Percentiles rank a stretch among this genome's conserved stretches.
phyloP scores from a whole-genome alignment of 2,797 vertebrate genomes.

The Chanos chanos region DNA sequence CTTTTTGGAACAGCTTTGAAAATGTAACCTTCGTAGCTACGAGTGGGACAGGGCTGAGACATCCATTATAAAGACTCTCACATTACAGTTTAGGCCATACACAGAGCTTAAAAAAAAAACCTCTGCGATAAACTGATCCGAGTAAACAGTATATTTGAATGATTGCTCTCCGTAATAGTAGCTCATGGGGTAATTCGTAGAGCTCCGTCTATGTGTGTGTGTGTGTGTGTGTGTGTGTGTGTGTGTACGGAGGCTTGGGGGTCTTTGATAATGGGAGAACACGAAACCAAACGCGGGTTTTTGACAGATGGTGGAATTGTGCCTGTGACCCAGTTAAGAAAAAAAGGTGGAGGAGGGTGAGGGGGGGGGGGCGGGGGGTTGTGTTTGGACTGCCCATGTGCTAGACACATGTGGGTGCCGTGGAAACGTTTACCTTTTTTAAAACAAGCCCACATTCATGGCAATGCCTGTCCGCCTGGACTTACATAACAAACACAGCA shows the following conservation, averaged over 20 bases:
- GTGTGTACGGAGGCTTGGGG: conserved; percentile 37
- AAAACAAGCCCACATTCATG: conserved; percentile 59
- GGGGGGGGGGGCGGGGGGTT: conserved; percentile 9
- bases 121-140: too few species aligned
- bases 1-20: too few species aligned
- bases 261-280: conserved; percentile 61
- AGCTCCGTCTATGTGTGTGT: background rate
- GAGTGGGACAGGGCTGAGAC: too few species aligned
- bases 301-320: conserved; percentile 66
- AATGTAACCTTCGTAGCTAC: too few species aligned
- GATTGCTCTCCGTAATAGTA: too few species aligned
- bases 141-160: too few species aligned
- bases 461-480: conserved; percentile 37
- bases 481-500: conserved; percentile 64
- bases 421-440: conserved; percentile 60
- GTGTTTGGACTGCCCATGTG: conserved; percentile 62
- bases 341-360: conserved; percentile 26
- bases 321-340: conserved; percentile 67
- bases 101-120: too few species aligned
- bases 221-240: conserved; percentile 14
- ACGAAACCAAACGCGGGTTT: conserved; percentile 56
- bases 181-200: too few species aligned
- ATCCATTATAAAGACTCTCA: too few species aligned
- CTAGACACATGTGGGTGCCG: conserved; percentile 65
- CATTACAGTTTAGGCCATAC: too few species aligned